Base-by-base conservation (phyloP, 2,113 vertebrate genomes). In the Aptenodytes patagonicus region DNA sequence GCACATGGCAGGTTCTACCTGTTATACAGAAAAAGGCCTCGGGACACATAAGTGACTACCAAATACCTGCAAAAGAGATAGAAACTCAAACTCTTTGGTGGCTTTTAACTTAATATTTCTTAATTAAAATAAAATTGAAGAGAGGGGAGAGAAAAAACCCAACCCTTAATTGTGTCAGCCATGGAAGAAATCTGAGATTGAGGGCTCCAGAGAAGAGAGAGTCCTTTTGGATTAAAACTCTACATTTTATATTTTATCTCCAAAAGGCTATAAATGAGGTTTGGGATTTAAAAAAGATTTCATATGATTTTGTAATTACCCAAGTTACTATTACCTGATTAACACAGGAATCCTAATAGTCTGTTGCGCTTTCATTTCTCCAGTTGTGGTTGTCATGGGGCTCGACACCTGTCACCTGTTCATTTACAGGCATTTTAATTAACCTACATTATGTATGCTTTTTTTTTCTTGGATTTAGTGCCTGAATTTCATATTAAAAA, bases 281-380 rank as follows among this genome's bases (percentile, higher is more conserved):
- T 98, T 94, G 98, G 98, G 98, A 98, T 98, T 98, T 97, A 95
- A 97, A 97, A 97, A 98, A 98, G 97, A 98, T 98, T 98, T 97
- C 97, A 97, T 96, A 95, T 98, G 98, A 98, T 98, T 98, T 98
- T 96, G 98, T 98, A 98, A 98, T 98, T 98, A 98, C 98, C 97
- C 97, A 97, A 97, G 98, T 98, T 97, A 98, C 97, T 98, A 98
- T 98, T 98, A 98, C 98, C 98, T 98, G 98, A 98, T 98, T 98
- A 98, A 97, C 97, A 97, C 97, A 97, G 97, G 98, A 97, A 98
- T 97, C 98, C 98, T 98, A 97, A 97, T 97, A 97, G 97, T 97
- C 97, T 97, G 97, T 86, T 95, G 95, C 96, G 25, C 92, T 87
- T 97, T 97, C 90, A 96, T 97, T 97, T 95, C 96, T 97, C 97